A percentile compares a stretch with the other conserved stretches of the same genome.
These are phyloP conservation scores for Aphelenchoides besseyi DNA, from an alignment of 1,140 invertebrate genomes.

Conservation along the genomic window DNA sequence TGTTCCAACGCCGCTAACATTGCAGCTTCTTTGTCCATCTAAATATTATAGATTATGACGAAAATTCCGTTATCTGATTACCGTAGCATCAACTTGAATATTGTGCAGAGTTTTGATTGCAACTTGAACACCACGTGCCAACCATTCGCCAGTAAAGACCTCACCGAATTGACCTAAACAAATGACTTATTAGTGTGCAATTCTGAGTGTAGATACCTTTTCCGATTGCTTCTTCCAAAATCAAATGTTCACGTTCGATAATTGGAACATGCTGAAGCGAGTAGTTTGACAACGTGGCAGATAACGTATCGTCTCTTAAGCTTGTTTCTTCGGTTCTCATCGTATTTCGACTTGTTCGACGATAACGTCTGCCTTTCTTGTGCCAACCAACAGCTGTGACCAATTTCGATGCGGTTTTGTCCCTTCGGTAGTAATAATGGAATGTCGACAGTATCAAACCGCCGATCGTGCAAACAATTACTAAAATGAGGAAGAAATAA, in stretches of 20 bases:
- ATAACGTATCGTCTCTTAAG: conserved; percentile 38
- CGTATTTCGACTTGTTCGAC: conserved; percentile 40
- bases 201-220: conserved; percentile 19
- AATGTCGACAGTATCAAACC: conserved; percentile 5
- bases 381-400: conserved; percentile 16
- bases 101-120: conserved; percentile 44
- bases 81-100: conserved; percentile 29
- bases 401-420: conserved; percentile 19
- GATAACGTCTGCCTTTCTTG: conserved; percentile 25
- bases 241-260: conserved; percentile 36
- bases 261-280: conserved; percentile 41
- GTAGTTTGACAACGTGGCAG: conserved; percentile 28
- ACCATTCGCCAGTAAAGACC: conserved; percentile 42
- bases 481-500: conserved; percentile 25
- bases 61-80: conserved; percentile 32
- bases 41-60: conserved; percentile 25
- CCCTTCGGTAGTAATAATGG: conserved; percentile 21
- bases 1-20: conserved; percentile 41
- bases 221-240: conserved; percentile 40
- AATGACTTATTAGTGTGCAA: conserved; percentile 6
- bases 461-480: conserved; percentile 14
- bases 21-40: conserved; percentile 53
- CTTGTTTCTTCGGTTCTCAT: conserved; percentile 49
- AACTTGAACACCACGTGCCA: conserved; percentile 24
- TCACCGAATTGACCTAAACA: conserved; percentile 45